phyloP scores from a whole-genome alignment of 2,113 vertebrate species.

The Tympanuchus pallidicinctus region DNA sequence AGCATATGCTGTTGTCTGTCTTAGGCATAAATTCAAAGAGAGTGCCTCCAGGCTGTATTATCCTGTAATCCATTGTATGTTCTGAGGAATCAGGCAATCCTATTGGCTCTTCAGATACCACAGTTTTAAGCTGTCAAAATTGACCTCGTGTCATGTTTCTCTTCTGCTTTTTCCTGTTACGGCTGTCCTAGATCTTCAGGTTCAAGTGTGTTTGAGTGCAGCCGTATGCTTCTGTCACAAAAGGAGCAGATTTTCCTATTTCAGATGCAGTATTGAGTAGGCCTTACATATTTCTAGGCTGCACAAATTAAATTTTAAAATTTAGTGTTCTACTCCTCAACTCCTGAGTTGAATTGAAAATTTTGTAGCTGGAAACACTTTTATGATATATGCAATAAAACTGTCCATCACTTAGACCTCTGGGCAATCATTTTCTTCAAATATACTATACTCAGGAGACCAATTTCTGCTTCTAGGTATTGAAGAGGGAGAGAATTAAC shows the following conservation, averaged over 20 bases:
- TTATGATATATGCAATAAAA: background rate
- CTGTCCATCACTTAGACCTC: background rate
- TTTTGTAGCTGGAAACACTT: background rate
- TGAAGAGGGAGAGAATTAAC: background rate
- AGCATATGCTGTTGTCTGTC: slow-evolving; percentile 63
- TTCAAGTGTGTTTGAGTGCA: slow-evolving; percentile 44
- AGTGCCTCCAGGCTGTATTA: slow-evolving; percentile 41
- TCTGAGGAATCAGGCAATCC: slow-evolving; percentile 33
- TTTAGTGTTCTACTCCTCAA: background rate
- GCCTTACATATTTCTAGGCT: background rate
- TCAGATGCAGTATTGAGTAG: background rate
- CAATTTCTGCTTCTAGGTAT: background rate
- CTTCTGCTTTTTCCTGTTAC: background rate
- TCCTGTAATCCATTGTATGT: slow-evolving; percentile 25
- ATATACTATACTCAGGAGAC: background rate
- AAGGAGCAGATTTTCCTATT: slow-evolving; percentile 8
- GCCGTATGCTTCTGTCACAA: slow-evolving; percentile 27
- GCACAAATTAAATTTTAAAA: background rate
- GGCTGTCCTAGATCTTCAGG: slow-evolving; percentile 20
- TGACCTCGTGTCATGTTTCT: slow-evolving; percentile 28
- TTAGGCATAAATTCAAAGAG: slow-evolving; percentile 46
- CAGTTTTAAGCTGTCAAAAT: slow-evolving; percentile 4
- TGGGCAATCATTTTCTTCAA: background rate
- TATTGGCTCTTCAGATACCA: slow-evolving; percentile 3
- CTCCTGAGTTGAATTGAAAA: background rate